These are phyloP conservation scores for Odobenus rosmarus DNA, from an alignment of 2,113 vertebrate species.

Conservation along the genomic window DNA sequence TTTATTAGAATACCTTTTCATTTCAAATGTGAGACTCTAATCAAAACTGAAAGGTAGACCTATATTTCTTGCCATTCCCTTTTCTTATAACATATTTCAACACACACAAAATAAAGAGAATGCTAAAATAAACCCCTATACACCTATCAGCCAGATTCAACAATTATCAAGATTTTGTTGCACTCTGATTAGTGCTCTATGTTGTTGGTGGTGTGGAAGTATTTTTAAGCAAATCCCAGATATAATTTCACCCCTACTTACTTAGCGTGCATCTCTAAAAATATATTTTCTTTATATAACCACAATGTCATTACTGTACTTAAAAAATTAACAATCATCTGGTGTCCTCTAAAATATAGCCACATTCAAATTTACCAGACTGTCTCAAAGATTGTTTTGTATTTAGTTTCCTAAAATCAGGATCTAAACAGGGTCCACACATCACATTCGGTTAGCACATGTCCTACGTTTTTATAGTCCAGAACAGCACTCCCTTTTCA, in stretches of 20 bases:
- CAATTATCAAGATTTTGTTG: neutral
- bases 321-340: neutral
- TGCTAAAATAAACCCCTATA: neutral
- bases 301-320: neutral
- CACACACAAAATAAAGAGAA: neutral
- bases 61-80: neutral
- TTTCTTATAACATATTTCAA: neutral
- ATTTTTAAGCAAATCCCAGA: neutral
- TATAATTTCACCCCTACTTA: neutral
- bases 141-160: neutral
- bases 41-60: neutral
- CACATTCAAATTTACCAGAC: neutral
- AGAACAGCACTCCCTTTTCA: neutral
- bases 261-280: neutral
- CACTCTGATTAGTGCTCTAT: neutral
- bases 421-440: neutral
- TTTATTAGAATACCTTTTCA: neutral
- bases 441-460: neutral
- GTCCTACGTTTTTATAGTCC: neutral
- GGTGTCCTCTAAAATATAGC: neutral
- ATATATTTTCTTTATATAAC: neutral
- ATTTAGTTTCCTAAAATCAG: neutral
- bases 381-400: neutral
- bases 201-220: neutral
- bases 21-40: neutral